A percentile compares a stretch with the other conserved stretches of the same genome.
These are phyloP conservation scores for Zeus faber DNA, from an alignment of 2,113 vertebrate genomes.

Conservation along the genomic window DNA sequence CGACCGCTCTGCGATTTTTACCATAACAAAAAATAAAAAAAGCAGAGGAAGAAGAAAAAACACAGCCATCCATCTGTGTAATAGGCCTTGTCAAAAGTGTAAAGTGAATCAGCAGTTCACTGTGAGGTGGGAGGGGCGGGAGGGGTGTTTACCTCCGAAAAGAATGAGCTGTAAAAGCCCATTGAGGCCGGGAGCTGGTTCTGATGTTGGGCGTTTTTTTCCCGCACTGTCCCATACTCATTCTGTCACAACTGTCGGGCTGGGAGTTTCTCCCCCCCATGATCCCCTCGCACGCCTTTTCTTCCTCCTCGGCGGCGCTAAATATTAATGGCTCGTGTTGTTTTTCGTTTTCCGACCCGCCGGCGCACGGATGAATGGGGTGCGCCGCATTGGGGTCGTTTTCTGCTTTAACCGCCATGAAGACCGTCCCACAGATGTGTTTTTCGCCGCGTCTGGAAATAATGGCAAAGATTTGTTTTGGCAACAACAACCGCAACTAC, in stretches of 20 bases:
- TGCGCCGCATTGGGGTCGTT: too few species aligned
- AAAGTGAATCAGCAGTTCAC: conserved; percentile 53
- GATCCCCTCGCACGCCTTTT: conserved; percentile 6
- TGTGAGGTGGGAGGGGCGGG: conserved; percentile 35
- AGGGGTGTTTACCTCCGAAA: too few species aligned
- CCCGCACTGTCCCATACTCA: conserved; percentile 30
- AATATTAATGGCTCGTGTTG: too few species aligned
- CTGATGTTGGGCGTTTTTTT: conserved; percentile 38
- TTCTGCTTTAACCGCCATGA: too few species aligned
- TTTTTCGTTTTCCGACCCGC: too few species aligned
- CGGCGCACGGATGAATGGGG: too few species aligned
- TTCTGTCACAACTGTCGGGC: conserved; percentile 31
- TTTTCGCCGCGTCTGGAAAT: too few species aligned
- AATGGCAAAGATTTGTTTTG: too few species aligned
- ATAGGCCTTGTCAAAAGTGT: conserved; percentile 65
- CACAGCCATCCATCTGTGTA: conserved; percentile 60
- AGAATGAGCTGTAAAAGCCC: conserved; percentile 47
- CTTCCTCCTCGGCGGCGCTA: background rate
- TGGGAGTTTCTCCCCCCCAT: background rate
- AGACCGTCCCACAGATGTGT: too few species aligned
- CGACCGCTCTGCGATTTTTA: conserved; percentile 25
- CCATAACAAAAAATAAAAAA: too few species aligned
- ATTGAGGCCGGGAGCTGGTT: conserved; percentile 36
- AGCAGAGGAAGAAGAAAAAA: too few species aligned
- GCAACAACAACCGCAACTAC: too few species aligned